Conservation (phyloP, 2,797 vertebrate species). For the Pteropus rufus region DNA sequence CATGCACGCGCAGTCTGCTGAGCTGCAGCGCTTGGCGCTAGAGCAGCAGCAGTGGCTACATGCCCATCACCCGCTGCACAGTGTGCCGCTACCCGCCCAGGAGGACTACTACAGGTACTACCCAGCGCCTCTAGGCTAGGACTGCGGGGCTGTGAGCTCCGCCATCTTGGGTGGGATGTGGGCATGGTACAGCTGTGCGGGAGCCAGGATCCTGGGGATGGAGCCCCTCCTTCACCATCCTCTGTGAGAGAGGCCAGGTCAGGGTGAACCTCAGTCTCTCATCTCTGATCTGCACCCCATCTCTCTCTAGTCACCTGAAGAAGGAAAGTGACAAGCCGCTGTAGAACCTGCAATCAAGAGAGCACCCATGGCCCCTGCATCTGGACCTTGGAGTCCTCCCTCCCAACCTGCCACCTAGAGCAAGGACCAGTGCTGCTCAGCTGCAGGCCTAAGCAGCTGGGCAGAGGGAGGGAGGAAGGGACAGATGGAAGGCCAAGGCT, state of each 20-base stretch:
- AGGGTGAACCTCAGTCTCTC: background rate
- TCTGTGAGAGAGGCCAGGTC: background rate
- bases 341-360: conserved; percentile 83
- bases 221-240: background rate
- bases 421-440: background rate
- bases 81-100: conserved; percentile 92
- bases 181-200: background rate
- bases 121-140: background rate
- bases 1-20: conserved; percentile 98
- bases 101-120: conserved; percentile 98
- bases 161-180: background rate
- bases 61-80: conserved; percentile 87
- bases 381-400: conserved; percentile 28
- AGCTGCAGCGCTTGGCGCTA: conserved; percentile 99
- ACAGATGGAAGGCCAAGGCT: conserved; percentile 15
- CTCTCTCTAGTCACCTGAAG: conserved; percentile 93
- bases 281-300: background rate
- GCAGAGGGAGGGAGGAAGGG: conserved; percentile 54
- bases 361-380: conserved; percentile 61
- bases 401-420: background rate
- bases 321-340: conserved; percentile 99
- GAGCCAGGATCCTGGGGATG: background rate
- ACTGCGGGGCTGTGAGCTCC: background rate
- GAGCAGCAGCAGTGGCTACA: conserved; percentile 98
- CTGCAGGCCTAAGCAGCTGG: conserved; percentile 49